A percentile compares a stretch with the other conserved stretches of the same genome.
These are phyloP conservation scores for Drosophila nr. perissopoda DNA, from an alignment of 2,888 invertebrate genomes.

Conservation along the genomic window DNA sequence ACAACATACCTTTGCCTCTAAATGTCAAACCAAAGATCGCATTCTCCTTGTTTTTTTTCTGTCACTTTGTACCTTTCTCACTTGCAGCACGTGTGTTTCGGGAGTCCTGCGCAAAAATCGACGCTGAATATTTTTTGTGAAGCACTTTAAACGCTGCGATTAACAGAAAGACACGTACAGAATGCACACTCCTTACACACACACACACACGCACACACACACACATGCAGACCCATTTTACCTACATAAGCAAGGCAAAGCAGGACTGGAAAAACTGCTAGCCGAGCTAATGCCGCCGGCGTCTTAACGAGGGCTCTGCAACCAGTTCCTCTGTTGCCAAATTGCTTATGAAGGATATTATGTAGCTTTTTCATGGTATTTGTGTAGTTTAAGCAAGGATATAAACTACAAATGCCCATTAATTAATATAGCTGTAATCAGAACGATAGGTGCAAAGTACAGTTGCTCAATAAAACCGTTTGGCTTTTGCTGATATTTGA, in stretches of 20 bases:
- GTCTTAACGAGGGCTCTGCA: constrained; percentile 11
- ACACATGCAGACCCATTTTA: constrained; percentile 4
- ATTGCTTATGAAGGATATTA: not conserved
- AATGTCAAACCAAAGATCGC: constrained; percentile 44
- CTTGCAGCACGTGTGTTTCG: constrained; percentile 5
- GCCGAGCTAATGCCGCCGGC: constrained; percentile 6
- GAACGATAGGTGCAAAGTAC: not conserved
- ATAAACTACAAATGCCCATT: not conserved
- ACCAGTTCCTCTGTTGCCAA: not conserved
- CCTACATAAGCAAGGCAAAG: constrained; percentile 57
- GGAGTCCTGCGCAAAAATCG: constrained; percentile 60
- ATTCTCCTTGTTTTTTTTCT: not conserved
- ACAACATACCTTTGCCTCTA: constrained; percentile 9
- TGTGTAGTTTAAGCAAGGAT: not conserved
- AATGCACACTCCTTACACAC: constrained; percentile 7
- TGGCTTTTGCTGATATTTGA: not conserved
- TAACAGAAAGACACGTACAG: constrained; percentile 77
- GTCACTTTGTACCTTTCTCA: not conserved
- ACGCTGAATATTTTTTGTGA: constrained; percentile 52
- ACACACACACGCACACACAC: constrained; percentile 9
- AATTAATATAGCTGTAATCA: not conserved
- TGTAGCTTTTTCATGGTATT: not conserved
- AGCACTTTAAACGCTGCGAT: constrained; percentile 68
- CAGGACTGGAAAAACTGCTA: constrained; percentile 45
- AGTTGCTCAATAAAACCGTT: not conserved